phyloP scores from a whole-genome alignment of 2,797 vertebrate genomes.

The Spinus pinus region DNA sequence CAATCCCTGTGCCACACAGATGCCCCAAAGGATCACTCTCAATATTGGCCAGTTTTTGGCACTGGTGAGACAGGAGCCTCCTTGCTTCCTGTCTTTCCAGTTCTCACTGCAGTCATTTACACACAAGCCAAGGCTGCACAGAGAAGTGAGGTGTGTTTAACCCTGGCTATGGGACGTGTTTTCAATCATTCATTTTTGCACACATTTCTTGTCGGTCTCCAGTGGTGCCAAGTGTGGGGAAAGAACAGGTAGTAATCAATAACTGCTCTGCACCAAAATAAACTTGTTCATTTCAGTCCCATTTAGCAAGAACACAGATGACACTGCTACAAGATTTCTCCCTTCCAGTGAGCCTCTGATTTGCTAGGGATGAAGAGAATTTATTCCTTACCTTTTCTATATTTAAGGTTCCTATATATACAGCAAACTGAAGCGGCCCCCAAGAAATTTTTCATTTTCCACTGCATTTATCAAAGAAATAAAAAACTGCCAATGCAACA shows the following conservation, averaged over 20 bases:
- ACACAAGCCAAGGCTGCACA: not conserved
- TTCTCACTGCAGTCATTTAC: fast-evolving
- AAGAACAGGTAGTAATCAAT: not conserved
- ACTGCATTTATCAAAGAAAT: not conserved
- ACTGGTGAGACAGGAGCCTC: not conserved
- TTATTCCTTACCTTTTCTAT: not conserved
- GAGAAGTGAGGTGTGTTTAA: not conserved
- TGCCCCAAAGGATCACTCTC: not conserved
- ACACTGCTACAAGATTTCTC: not conserved
- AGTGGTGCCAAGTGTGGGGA: not conserved
- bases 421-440: not conserved
- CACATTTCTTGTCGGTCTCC: not conserved
- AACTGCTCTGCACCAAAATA: not conserved
- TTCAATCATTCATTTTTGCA: not conserved
- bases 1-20: not conserved
- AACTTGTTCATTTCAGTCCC: not conserved
- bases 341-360: not conserved
- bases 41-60: not conserved
- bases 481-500: not conserved
- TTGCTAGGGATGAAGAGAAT: not conserved
- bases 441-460: not conserved
- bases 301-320: not conserved
- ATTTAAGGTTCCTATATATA: not conserved
- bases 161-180: not conserved
- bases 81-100: not conserved